Conservation (phyloP, 2,113 vertebrate genomes). For the Rhynchomys soricoides region DNA sequence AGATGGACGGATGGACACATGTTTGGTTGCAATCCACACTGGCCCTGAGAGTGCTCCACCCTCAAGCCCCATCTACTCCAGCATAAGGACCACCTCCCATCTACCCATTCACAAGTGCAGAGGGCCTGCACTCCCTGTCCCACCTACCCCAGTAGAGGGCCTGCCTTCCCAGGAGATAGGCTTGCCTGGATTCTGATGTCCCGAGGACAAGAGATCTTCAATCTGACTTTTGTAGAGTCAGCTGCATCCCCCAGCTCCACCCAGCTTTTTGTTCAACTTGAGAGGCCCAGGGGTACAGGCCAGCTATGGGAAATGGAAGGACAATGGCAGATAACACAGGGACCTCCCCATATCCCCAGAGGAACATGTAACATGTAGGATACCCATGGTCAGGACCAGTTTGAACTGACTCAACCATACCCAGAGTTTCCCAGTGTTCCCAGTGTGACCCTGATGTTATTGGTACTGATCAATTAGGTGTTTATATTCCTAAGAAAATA, state of each 20-base stretch:
- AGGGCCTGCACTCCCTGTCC: background rate
- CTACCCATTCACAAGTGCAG: background rate
- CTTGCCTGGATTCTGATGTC: background rate
- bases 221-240: background rate
- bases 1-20: too few species aligned
- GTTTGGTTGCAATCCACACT: background rate
- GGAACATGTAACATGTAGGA: background rate
- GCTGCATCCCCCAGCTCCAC: background rate
- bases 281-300: background rate
- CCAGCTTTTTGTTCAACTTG: background rate
- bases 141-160: background rate
- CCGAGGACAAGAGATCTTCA: rapidly evolving
- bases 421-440: background rate
- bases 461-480: background rate
- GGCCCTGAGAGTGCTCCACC: background rate
- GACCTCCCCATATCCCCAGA: background rate
- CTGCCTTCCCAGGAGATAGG: background rate
- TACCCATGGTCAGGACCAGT: too few species aligned
- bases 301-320: background rate
- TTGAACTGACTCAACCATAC: background rate
- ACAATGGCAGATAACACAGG: background rate
- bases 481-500: background rate
- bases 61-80: background rate
- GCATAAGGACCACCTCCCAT: background rate
- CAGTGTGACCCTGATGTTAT: background rate